Conservation (phyloP, 2,797 vertebrate species). For the Rhincodon typus region DNA sequence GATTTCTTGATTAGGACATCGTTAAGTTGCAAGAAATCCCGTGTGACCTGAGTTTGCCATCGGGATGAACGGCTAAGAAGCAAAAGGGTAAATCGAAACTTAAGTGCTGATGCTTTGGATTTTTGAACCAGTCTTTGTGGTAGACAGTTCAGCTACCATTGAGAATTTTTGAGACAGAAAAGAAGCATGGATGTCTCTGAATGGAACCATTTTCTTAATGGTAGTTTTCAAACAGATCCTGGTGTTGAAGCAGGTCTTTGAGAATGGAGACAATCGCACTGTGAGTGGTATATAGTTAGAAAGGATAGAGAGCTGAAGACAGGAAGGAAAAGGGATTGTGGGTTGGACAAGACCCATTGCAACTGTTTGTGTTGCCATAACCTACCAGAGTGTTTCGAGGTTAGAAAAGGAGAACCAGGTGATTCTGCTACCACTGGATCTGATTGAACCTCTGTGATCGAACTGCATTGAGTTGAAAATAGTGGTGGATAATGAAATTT, state of each 20-base stretch:
- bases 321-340: not conserved
- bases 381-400: too few relatives aligned
- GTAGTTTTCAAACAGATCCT: not conserved
- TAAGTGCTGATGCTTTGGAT: too few relatives aligned
- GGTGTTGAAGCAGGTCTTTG: not conserved
- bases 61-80: too few relatives aligned
- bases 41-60: not conserved
- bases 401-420: too few relatives aligned
- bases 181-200: not conserved
- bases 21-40: not conserved
- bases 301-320: not conserved
- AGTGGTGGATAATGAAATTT: too few relatives aligned
- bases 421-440: too few relatives aligned
- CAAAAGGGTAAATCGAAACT: too few relatives aligned
- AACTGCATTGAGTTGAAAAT: too few relatives aligned
- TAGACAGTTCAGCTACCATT: not conserved
- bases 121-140: too few relatives aligned
- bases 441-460: too few relatives aligned
- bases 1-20: not conserved
- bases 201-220: not conserved
- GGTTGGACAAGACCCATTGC: not conserved
- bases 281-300: not conserved
- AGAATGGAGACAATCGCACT: too few relatives aligned
- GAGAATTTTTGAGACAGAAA: not conserved
- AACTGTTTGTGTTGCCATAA: too few relatives aligned